A percentile compares a stretch with the other conserved stretches of the same genome.
These are phyloP conservation scores for Caenorhabditis panamensis DNA, from an alignment of 2,888 invertebrate genomes.

Conservation along the genomic window DNA sequence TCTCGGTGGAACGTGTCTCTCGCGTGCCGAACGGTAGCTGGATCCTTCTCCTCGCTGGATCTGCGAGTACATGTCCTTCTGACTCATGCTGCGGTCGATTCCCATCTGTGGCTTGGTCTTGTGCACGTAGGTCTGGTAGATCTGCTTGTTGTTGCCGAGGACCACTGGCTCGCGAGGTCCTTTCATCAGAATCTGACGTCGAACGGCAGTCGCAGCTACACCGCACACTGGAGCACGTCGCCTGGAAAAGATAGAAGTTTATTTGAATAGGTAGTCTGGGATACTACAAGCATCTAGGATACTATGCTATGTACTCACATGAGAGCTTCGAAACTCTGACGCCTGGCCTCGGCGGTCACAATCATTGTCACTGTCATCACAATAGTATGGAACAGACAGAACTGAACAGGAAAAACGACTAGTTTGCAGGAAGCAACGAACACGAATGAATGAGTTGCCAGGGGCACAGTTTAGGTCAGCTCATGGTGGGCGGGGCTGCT, in stretches of 20 bases:
- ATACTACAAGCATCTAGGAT: too few species aligned
- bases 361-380: not conserved
- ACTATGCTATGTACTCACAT: conserved; percentile 32
- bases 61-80: conserved; percentile 35
- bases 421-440: not conserved
- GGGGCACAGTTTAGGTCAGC: conserved; percentile 12
- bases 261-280: too few species aligned
- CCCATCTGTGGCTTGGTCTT: conserved; percentile 4
- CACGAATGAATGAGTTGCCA: conserved; percentile 25
- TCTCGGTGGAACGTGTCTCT: conserved; percentile 32
- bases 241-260: conserved; percentile 35
- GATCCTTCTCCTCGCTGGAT: conserved; percentile 27
- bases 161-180: conserved; percentile 12
- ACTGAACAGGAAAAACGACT: conserved; percentile 6
- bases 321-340: conserved; percentile 14
- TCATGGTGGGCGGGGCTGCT: conserved; percentile 25
- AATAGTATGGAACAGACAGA: not conserved
- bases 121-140: conserved; percentile 17
- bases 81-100: not conserved
- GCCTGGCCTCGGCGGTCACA: conserved; percentile 15
- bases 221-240: conserved; percentile 51
- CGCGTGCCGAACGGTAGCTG: conserved; percentile 10
- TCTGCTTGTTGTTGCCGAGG: conserved; percentile 25
- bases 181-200: conserved; percentile 29
- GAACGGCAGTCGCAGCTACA: conserved; percentile 27